phyloP scores from a whole-genome alignment of 2,797 vertebrate species.

The Characodon lateralis region DNA sequence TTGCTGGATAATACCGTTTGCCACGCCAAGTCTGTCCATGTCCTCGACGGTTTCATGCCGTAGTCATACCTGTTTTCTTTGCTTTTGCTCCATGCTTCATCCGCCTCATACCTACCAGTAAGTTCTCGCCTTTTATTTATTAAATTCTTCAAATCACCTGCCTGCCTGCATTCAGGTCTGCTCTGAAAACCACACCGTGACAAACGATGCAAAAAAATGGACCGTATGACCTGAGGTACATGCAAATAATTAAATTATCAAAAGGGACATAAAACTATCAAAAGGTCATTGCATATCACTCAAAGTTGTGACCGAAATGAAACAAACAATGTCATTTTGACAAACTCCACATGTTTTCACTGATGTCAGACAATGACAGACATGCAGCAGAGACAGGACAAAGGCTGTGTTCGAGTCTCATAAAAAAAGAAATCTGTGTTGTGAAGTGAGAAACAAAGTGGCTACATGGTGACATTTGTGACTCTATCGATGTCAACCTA shows the following conservation, averaged over 20 bases:
- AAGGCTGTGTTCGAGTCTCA: slow-evolving; percentile 22
- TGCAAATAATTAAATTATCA: background rate
- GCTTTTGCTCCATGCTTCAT: too few relatives aligned
- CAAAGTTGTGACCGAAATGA: slow-evolving; percentile 7
- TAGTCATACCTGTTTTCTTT: too few relatives aligned
- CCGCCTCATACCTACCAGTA: too few relatives aligned
- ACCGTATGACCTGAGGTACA: background rate
- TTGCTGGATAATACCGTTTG: too few relatives aligned
- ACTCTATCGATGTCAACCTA: slow-evolving; percentile 75
- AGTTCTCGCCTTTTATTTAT: too few relatives aligned
- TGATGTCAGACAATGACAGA: slow-evolving; percentile 30
- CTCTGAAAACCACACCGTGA: too few relatives aligned
- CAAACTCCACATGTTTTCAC: slow-evolving; percentile 11
- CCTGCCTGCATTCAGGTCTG: too few relatives aligned
- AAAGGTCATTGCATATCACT: background rate
- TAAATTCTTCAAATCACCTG: too few relatives aligned
- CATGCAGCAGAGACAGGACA: slow-evolving; percentile 21
- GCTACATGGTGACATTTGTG: slow-evolving; percentile 76
- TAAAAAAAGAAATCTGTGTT: slow-evolving; percentile 57
- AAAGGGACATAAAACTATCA: background rate
- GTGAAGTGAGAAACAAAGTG: slow-evolving; percentile 39
- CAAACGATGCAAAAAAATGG: background rate
- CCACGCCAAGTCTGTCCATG: too few relatives aligned
- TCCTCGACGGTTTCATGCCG: too few relatives aligned
- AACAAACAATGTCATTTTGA: slow-evolving; percentile 16